Evolutionary conservation across 2,797 vertebrate species (phyloP).

Genomic region (Astyanax mexicanus): DNA sequence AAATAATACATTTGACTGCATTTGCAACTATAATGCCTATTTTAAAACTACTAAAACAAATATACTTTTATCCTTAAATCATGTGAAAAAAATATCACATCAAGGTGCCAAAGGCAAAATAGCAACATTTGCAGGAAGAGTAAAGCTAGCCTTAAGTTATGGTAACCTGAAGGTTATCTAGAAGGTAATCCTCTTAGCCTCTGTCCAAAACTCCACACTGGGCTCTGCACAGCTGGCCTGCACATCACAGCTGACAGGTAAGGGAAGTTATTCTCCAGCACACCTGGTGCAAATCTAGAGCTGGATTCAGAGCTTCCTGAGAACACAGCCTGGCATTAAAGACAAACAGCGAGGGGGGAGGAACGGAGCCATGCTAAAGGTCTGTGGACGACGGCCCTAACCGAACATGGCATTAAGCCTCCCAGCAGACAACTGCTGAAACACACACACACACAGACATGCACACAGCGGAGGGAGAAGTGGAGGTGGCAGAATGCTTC

Average conservation of each 20-base stretch:
- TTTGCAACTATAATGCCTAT: no score
- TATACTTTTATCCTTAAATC: no score
- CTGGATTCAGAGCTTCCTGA: slow-evolving; percentile 72
- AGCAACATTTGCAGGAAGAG: not conserved
- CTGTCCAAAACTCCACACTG: slow-evolving; percentile 46
- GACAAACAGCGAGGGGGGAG: slow-evolving; percentile 56
- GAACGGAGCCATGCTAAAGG: slow-evolving; percentile 69
- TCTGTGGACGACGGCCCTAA: slow-evolving; percentile 38
- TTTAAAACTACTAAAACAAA: no score
- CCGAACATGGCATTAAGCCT: slow-evolving; percentile 50
- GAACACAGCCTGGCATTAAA: slow-evolving; percentile 77
- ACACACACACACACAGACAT: slow-evolving; percentile 56
- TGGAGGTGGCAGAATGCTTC: slow-evolving; percentile 73
- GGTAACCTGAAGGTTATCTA: slow-evolving; percentile 36
- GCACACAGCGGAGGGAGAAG: slow-evolving; percentile 54
- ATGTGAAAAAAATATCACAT: slow-evolving; percentile 6
- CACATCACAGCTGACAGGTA: slow-evolving; percentile 66
- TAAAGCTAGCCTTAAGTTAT: slow-evolving; percentile 24
- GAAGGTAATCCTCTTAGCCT: slow-evolving; percentile 48
- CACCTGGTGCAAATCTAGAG: slow-evolving; percentile 75
- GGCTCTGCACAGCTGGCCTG: slow-evolving; percentile 62
- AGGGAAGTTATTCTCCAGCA: slow-evolving; percentile 71
- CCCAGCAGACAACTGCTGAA: slow-evolving; percentile 42
- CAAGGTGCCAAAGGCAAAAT: not conserved
- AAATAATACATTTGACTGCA: no score